Evolutionary conservation across 2,113 vertebrate genomes (phyloP).

Genomic region (Melanostigma gelatinosum): DNA sequence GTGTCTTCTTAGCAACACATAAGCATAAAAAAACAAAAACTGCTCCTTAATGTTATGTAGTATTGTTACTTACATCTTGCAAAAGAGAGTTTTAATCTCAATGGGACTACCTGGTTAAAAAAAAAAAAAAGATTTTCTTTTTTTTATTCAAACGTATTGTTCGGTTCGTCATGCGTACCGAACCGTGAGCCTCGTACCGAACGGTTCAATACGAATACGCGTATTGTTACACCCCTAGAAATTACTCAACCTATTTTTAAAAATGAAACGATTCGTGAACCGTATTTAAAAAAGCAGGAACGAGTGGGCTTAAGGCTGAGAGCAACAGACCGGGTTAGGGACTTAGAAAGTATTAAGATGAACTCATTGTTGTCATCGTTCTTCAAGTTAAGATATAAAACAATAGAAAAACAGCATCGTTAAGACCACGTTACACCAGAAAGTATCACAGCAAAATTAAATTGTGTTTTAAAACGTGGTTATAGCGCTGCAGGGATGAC

Average conservation of each 20-base stretch:
- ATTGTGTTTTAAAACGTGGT: background rate
- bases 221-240: too few relatives aligned
- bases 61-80: too few relatives aligned
- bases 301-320: background rate
- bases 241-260: background rate
- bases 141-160: too few relatives aligned
- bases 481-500: background rate
- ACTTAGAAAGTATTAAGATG: background rate
- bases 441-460: background rate
- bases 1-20: too few relatives aligned
- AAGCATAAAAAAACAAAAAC: too few relatives aligned
- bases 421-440: background rate
- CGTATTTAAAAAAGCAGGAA: background rate
- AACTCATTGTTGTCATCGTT: background rate
- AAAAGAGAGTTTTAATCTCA: too few relatives aligned
- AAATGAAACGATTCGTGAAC: background rate
- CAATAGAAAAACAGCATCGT: background rate
- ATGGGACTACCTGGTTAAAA: too few relatives aligned
- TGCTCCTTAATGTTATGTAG: too few relatives aligned
- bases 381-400: background rate
- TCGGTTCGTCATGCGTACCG: too few relatives aligned
- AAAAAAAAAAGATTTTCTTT: too few relatives aligned
- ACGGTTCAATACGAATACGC: too few relatives aligned
- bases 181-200: too few relatives aligned
- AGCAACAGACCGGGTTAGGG: background rate